phyloP scores from a whole-genome alignment of 2,888 invertebrate genomes.

The Drosophila ustulata region DNA sequence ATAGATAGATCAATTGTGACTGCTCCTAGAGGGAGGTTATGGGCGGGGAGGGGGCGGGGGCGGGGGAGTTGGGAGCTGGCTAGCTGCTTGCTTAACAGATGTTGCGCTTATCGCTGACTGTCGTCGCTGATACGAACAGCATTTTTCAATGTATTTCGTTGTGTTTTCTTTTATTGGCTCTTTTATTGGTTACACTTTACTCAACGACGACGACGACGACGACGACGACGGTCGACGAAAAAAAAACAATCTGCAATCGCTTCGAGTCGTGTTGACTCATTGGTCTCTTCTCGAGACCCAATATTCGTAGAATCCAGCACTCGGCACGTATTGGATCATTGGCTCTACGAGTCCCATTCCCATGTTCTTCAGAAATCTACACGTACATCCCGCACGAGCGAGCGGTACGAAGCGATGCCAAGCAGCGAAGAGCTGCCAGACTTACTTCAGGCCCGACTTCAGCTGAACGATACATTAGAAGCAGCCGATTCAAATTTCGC shows the following conservation, averaged over 20 bases:
- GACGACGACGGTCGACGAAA: background rate
- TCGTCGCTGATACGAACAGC: slow-evolving; percentile 59
- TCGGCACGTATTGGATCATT: slow-evolving; percentile 8
- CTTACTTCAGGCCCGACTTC: background rate
- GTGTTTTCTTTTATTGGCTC: slow-evolving; percentile 20
- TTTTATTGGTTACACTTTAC: slow-evolving; percentile 42
- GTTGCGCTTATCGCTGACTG: slow-evolving; percentile 63
- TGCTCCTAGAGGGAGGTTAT: slow-evolving; percentile 4
- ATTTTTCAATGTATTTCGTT: slow-evolving; percentile 39
- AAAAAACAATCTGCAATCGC: slow-evolving; percentile 47
- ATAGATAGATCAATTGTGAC: slow-evolving; percentile 62
- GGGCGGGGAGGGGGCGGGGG: background rate
- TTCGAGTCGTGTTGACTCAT: slow-evolving; percentile 40
- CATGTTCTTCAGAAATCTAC: slow-evolving; percentile 7
- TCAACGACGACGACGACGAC: slow-evolving; percentile 14
- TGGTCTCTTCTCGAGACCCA: slow-evolving; percentile 14
- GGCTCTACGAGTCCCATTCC: slow-evolving; percentile 5
- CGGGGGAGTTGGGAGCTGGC: background rate
- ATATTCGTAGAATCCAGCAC: slow-evolving; percentile 17
- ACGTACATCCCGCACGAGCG: slow-evolving; percentile 1
- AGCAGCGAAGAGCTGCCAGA: background rate
- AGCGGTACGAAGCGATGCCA: slow-evolving; percentile 1
- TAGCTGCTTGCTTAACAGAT: slow-evolving; percentile 61
- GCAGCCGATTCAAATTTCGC: background rate
- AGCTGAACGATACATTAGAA: background rate